Evolutionary conservation across 2,888 invertebrate species (phyloP).

Genomic region (Napeogenes sylphis): DNA sequence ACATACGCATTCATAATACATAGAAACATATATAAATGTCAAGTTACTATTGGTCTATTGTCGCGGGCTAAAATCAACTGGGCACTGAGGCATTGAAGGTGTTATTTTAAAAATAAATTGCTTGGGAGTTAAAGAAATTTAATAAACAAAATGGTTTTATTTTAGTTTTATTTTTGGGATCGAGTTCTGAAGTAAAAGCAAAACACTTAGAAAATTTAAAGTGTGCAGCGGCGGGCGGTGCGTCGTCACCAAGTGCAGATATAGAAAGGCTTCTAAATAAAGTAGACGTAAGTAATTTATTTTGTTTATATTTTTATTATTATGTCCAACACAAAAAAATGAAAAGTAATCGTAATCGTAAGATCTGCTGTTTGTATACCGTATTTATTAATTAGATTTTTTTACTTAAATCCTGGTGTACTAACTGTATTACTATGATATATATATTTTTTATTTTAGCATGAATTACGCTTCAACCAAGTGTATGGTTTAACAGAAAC

Average conservation of each 20-base stretch:
- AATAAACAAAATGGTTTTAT: conserved; percentile 27
- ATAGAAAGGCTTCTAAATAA: conserved; percentile 74
- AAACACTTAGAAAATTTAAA: conserved; percentile 77
- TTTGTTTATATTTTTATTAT: background rate
- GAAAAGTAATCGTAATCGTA: too few relatives aligned
- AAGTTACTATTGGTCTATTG: too few relatives aligned
- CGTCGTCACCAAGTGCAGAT: conserved; percentile 80
- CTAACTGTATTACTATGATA: background rate
- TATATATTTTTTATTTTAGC: conserved; percentile 32
- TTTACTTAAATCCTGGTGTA: background rate
- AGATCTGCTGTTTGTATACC: too few relatives aligned
- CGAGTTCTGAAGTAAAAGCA: conserved; percentile 76
- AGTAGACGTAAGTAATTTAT: conserved; percentile 44
- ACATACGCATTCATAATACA: too few relatives aligned
- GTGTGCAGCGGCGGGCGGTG: conserved; percentile 79
- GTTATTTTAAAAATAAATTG: background rate
- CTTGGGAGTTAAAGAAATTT: too few relatives aligned
- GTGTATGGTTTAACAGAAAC: conserved; percentile 83
- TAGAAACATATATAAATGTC: too few relatives aligned
- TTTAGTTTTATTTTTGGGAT: conserved; percentile 83
- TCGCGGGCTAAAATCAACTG: too few relatives aligned
- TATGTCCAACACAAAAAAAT: too few relatives aligned
- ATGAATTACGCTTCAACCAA: conserved; percentile 44
- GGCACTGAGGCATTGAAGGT: background rate
- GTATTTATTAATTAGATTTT: too few relatives aligned